Evolutionary conservation across 1,140 invertebrate species (phyloP), one percentile per base, ranked within the genome.

Genomic region (Hypothenemus hampei): DNA sequence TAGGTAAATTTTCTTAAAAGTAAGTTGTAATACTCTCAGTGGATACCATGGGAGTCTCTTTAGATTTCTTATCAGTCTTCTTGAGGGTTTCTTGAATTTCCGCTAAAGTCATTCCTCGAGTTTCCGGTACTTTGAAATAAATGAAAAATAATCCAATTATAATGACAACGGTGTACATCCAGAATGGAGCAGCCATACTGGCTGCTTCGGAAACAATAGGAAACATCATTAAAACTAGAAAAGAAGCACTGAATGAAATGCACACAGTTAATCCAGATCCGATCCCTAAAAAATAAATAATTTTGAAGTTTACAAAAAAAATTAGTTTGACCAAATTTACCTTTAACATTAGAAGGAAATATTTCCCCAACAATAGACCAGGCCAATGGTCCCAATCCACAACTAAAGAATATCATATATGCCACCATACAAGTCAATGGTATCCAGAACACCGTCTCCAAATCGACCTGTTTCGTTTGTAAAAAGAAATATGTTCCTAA

Each of bases 281-380:
- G 85, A 69, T 1, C n/a, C n/a, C n/a, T n/a, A 93, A 62, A 85
- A 89, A 41, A 81, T 75, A 35, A 80, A 80, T 1, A 86, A 89
- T 73, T 0, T 85, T 80, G 1, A 83, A 83, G 1, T 86, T 87
- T 4, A 80, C 70, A 13, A 13, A 31, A 13, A 13, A 31, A n/a
- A n/a, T n/a, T n/a, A n/a, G n/a, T n/a, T 1, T 15, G n/a, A 3
- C 3, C 3, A 0, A 21, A 43, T 11, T 21, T 23, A 0, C 84
- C 81, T 65, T 89, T 85, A 1, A 89, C 81, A 58, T 84, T 81
- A 0, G 81, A 75, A 1, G 90, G 81, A 61, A 92, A 87, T 59
- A 92, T 80, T 70, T 93, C 87, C 1, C 82, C 83, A 76, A 91
- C 83, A 21, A 93, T 78, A 0, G 88, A 80, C 87, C 89, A 91